Evolutionary conservation across 2,797 vertebrate genomes (phyloP).

Genomic region (Strix occidentalis): DNA sequence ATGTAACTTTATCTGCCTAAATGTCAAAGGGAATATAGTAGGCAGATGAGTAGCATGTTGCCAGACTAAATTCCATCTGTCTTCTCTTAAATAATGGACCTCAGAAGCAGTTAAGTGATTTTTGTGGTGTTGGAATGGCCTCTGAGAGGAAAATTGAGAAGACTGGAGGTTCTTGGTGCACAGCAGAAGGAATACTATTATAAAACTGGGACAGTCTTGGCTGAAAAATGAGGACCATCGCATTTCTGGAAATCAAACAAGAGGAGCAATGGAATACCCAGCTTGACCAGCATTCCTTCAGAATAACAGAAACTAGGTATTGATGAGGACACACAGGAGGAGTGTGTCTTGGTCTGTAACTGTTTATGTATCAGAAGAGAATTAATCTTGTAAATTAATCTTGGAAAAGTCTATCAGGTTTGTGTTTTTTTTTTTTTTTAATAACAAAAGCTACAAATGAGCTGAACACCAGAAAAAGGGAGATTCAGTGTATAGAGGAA

Average conservation of each 20-base stretch:
- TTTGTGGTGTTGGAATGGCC: neutral
- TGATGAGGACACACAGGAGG: neutral
- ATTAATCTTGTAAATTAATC: neutral
- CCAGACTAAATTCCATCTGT: neutral
- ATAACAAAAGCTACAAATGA: neutral
- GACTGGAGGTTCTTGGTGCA: neutral
- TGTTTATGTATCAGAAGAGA: neutral
- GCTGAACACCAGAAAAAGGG: neutral
- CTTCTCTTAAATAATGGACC: neutral
- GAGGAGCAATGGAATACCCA: neutral
- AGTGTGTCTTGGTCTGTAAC: neutral
- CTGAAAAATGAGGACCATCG: neutral
- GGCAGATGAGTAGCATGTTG: neutral
- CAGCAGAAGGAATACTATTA: neutral
- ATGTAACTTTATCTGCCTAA: neutral
- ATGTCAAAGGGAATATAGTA: neutral
- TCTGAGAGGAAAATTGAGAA: neutral
- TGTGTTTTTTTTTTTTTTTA: neutral
- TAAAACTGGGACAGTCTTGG: neutral
- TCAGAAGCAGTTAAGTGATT: neutral
- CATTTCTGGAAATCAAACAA: neutral
- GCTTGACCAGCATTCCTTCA: neutral
- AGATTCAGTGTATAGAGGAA: too few relatives aligned
- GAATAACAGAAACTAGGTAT: neutral
- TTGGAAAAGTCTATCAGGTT: neutral